Evolutionary conservation across 2,888 invertebrate genomes (phyloP), one percentile per base, ranked within the genome.

Genomic region (Trichopria drosophilae): DNA sequence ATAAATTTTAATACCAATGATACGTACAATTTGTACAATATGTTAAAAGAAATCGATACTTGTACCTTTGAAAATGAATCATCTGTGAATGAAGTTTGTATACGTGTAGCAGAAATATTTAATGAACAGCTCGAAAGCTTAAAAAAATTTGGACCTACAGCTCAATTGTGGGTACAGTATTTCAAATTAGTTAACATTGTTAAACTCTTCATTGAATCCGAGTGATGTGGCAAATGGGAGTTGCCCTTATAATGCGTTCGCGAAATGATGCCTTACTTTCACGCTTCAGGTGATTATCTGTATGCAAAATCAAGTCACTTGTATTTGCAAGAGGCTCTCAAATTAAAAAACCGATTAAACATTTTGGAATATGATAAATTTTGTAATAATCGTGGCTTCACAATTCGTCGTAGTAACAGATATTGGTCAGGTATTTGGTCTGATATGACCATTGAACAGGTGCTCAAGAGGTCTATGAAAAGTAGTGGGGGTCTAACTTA

Each of bases 251-350:
- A 60, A 20, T 57, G 57, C 40, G 42, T 68, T n/a, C 51, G 59
- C 51, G 53, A 47, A 52, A 70, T 72, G 62, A 23, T 72, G 24
- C 70, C 71, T 6, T 66, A 58, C 55, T 72, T 72, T 55, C 67
- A 72, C 58, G 67, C 71, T 20, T 58, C 57, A 47, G 72, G 74
- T n/a, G 68, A 76, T 61, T 71, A 70, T 42, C 42, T 58, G 4
- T 71, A 73, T 58, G 67, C 70, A 28, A 70, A 68, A 58, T 67
- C 59, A 36, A 57, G 55, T 16, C 68, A 72, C 29, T 40, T 73
- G 6, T 71, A 72, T 62, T 47, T 75, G 18, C 75, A 75, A 63
- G 68, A 71, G 55, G 73, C 72, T 71, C 31, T 44, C 6, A 22
- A 53, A 29, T 61, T 72, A 39, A 24, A 54, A 44, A 39, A 49